phyloP scores from a whole-genome alignment of 2,797 vertebrate species.

The Pterois miles region DNA sequence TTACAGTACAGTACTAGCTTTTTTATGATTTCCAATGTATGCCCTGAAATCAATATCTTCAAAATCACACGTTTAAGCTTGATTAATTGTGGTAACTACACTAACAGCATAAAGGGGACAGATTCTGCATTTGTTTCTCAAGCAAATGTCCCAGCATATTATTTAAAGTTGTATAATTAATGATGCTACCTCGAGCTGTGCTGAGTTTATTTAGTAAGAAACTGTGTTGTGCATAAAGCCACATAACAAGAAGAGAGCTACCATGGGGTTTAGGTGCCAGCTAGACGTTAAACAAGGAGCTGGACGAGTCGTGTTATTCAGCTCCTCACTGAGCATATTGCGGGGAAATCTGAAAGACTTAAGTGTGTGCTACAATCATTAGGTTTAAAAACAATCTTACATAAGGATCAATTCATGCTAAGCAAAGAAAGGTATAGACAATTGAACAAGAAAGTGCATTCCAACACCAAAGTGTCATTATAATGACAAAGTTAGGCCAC shows the following conservation, averaged over 20 bases:
- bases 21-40: conserved; percentile 11
- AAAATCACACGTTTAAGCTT: conserved; percentile 8
- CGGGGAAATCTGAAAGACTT: conserved; percentile 38
- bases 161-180: conserved; percentile 26
- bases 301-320: conserved; percentile 7
- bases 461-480: conserved; percentile 61
- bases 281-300: conserved; percentile 24
- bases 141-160: conserved; percentile 22
- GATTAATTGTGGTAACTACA: conserved; percentile 19
- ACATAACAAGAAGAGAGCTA: conserved; percentile 39
- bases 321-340: conserved; percentile 17
- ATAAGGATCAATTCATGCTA: conserved; percentile 71
- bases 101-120: conserved; percentile 33
- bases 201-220: conserved; percentile 34
- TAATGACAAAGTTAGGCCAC: conserved; percentile 58
- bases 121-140: conserved; percentile 17
- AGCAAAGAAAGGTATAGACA: conserved; percentile 62
- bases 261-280: conserved; percentile 28
- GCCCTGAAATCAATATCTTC: conserved; percentile 9
- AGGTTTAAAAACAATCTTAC: conserved; percentile 53
- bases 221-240: conserved; percentile 50
- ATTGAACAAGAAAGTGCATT: conserved; percentile 72
- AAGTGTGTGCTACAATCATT: conserved; percentile 67
- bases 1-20: too few relatives aligned
- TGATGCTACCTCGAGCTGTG: conserved; percentile 63